Evolutionary conservation across 2,797 vertebrate genomes (phyloP), one percentile per base, ranked within the genome.

Genomic region (Microctenopoma lineatum): DNA sequence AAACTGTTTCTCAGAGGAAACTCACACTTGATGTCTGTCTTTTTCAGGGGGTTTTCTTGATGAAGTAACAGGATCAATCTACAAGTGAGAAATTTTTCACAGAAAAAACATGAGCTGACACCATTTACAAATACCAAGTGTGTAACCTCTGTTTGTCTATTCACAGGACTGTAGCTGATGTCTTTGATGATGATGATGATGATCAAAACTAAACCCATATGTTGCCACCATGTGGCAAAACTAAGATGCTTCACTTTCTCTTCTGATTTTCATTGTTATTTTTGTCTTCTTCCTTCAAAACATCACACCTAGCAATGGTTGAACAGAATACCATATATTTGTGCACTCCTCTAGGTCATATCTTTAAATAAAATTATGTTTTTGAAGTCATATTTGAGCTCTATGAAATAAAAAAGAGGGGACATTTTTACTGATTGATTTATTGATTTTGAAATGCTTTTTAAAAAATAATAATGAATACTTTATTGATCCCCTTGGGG

Each of bases 61-160:
- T 79, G 92, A 94, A 61, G 81, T 96, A 66, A 94, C 94, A 58
- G 95, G 94, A 80, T 94, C 95, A 18, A 91, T 96, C 85, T 95
- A 96, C 79, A 94, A 95, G 95, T 96, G 92, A 87, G 94, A 87
- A 25, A n/a, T 32, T 25, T 12, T 74, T 16, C 11, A 52, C n/a
- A 0, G 27, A 21, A 21, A 21, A 21, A 21, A 21, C 21, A 21
- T 21, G 21, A 10, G 42, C 0, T 47, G 21, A 38, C 7, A 34
- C 15, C 26, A 16, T 3, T 56, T 7, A 3, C 16, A 62, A 18
- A 3, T 8, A 6, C 4, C 21, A 10, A 14, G 16, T 46, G 5
- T 42, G 1, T 66, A 11, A 78, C 5, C 15, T 59, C 5, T 76
- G 21, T 25, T 27, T 51, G 39, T 78, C 52, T 74, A 50, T 79